Conservation (phyloP, 2,888 invertebrate species). For the Sinhomidia bicolor region DNA sequence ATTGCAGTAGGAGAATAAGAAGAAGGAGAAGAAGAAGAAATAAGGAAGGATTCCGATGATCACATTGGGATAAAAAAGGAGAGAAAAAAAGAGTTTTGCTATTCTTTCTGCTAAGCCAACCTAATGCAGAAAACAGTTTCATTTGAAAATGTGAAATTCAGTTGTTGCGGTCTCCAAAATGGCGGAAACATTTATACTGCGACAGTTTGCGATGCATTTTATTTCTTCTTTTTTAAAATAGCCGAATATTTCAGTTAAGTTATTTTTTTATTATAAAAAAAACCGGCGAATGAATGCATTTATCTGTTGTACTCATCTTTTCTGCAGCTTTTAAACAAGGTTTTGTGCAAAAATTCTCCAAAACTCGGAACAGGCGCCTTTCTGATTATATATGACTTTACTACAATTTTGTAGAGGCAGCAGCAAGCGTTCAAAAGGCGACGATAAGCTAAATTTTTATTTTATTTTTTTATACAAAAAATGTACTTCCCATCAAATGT, state of each 20-base stretch:
- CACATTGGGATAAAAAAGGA: neutral
- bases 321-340: too few relatives aligned
- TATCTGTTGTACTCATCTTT: too few relatives aligned
- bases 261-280: too few relatives aligned
- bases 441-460: neutral
- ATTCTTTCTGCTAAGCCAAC: neutral
- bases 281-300: too few relatives aligned
- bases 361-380: too few relatives aligned
- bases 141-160: conserved; percentile 5
- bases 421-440: too few relatives aligned
- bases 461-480: too few relatives aligned
- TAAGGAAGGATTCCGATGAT: conserved; percentile 45
- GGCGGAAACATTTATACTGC: neutral
- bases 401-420: too few relatives aligned
- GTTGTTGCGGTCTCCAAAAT: conserved; percentile 42
- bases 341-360: too few relatives aligned
- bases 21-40: too few relatives aligned
- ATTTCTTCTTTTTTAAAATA: neutral
- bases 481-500: neutral
- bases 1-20: conserved; percentile 50
- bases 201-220: neutral
- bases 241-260: neutral
- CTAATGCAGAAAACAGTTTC: neutral
- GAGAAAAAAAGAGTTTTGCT: conserved; percentile 5
- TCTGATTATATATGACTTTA: too few relatives aligned